Percentiles rank a stretch among this genome's conserved stretches.
Evolutionary conservation across 2,113 vertebrate species (phyloP).

Genomic region (Halcyon malimbica): DNA sequence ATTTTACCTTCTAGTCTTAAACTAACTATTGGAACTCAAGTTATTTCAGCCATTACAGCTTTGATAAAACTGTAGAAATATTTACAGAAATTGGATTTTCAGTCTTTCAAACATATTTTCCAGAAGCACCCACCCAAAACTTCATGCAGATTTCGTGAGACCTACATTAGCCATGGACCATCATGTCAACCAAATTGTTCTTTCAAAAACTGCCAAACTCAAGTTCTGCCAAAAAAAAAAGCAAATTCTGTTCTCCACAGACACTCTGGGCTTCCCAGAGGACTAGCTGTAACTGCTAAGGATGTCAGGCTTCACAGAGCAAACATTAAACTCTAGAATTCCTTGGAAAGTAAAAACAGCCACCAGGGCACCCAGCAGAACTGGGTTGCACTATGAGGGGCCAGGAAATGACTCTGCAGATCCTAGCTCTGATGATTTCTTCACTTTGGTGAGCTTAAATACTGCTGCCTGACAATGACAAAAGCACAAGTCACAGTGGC

Average conservation of each 20-base stretch:
- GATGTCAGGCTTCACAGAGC: neutral
- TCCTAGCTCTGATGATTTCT: neutral
- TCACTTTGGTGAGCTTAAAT: neutral
- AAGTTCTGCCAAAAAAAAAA: neutral
- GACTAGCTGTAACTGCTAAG: neutral
- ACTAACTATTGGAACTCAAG: neutral
- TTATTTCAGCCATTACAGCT: neutral
- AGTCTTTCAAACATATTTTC: neutral
- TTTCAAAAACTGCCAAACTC: neutral
- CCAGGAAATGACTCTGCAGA: neutral
- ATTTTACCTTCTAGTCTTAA: neutral
- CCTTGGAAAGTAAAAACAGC: rapidly evolving
- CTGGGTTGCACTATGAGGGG: rapidly evolving
- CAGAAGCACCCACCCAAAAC: neutral
- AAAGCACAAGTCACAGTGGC: neutral
- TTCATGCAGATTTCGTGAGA: neutral
- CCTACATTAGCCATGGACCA: neutral
- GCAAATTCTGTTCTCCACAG: neutral
- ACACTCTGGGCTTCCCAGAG: neutral
- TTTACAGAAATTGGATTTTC: neutral
- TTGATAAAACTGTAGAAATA: neutral
- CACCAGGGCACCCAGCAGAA: neutral
- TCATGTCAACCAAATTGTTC: neutral
- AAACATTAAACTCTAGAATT: neutral
- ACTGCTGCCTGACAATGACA: neutral